phyloP scores from a whole-genome alignment of 2,888 invertebrate genomes.

The Hypena proboscidalis region DNA sequence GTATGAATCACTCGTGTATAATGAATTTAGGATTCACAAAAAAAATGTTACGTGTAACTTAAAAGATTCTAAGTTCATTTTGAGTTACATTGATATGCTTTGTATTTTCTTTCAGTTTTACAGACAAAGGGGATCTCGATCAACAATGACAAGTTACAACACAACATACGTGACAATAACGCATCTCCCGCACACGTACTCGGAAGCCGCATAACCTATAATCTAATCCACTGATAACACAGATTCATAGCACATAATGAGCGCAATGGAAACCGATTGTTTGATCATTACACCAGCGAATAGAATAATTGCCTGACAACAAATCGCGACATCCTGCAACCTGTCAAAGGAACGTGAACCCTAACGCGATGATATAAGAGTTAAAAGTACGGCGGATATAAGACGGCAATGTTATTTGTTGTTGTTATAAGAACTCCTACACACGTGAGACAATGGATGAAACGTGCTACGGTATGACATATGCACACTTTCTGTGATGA shows the following conservation, averaged over 20 bases:
- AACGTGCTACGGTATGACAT: slow-evolving; percentile 55
- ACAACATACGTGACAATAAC: no score
- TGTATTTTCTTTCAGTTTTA: no score
- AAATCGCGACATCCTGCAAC: slow-evolving; percentile 52
- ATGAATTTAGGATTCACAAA: no score
- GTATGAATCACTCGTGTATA: no score
- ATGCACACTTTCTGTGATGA: slow-evolving; percentile 36
- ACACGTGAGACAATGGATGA: slow-evolving; percentile 62
- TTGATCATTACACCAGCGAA: slow-evolving; percentile 46
- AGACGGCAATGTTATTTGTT: slow-evolving; percentile 44
- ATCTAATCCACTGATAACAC: slow-evolving; percentile 10
- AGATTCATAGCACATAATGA: slow-evolving; percentile 20
- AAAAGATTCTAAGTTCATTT: no score
- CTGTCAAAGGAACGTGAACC: slow-evolving; percentile 33
- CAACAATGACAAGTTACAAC: no score
- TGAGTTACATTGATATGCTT: no score
- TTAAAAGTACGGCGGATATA: slow-evolving; percentile 29
- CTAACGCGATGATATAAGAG: slow-evolving; percentile 32
- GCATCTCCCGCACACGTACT: no score
- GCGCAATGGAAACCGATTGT: slow-evolving; percentile 30
- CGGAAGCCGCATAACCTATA: no score
- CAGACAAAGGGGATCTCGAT: no score
- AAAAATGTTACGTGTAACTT: no score
- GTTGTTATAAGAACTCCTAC: slow-evolving; percentile 59
- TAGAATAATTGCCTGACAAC: slow-evolving; percentile 60